Conservation (phyloP, 2,888 invertebrate genomes). For the Halocaridina rubra region DNA sequence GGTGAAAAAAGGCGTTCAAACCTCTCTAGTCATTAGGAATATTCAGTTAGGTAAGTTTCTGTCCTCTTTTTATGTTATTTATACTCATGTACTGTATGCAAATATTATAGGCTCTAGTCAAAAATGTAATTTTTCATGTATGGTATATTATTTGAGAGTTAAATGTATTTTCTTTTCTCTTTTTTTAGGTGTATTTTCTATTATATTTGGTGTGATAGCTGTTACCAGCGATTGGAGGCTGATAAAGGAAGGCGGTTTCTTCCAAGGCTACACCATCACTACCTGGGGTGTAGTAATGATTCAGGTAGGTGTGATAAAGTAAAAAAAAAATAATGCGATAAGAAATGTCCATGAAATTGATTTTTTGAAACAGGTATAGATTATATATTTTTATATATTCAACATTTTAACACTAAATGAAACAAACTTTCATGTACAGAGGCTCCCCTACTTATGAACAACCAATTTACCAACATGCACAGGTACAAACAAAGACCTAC, state of each 20-base stretch:
- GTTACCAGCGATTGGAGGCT: conserved; percentile 69
- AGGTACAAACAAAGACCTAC: too few relatives aligned
- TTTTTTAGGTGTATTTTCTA: conserved; percentile 69
- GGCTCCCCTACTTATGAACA: too few relatives aligned
- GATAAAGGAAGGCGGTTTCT: conserved; percentile 70
- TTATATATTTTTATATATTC: too few relatives aligned
- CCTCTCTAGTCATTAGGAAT: conserved; percentile 71
- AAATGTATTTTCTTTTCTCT: background rate
- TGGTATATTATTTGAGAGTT: too few relatives aligned
- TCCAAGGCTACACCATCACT: conserved; percentile 70
- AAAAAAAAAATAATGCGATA: background rate
- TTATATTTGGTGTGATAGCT: conserved; percentile 69
- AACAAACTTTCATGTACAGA: too few relatives aligned
- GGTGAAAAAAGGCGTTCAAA: conserved; percentile 69
- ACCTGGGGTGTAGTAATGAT: conserved; percentile 71
- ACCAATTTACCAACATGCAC: too few relatives aligned
- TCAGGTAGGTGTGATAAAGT: conserved; percentile 67
- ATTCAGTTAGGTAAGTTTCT: conserved; percentile 69
- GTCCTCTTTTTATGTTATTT: too few relatives aligned
- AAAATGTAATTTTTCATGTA: too few relatives aligned
- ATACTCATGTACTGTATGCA: too few relatives aligned
- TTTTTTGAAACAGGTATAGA: too few relatives aligned
- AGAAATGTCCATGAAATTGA: background rate
- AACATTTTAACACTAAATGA: too few relatives aligned
- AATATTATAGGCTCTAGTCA: too few relatives aligned